Evolutionary conservation across 2,888 invertebrate genomes (phyloP).

Genomic region (Sphaerophoria rueppellii): DNA sequence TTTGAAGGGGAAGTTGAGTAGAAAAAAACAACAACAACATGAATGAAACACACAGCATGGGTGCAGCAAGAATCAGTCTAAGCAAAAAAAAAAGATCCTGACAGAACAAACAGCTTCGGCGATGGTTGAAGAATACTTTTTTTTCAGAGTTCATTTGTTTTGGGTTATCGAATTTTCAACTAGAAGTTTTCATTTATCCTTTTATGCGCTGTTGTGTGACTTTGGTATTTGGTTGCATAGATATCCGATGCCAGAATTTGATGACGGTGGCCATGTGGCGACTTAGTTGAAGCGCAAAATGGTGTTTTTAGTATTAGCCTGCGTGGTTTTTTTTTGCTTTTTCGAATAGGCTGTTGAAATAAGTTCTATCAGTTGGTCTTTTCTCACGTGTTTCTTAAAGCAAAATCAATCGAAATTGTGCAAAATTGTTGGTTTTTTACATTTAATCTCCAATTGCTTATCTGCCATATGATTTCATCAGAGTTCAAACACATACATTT

Average conservation of each 20-base stretch:
- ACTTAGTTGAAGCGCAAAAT: conserved; percentile 31
- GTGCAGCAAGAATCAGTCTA: neutral
- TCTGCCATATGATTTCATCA: too few species aligned
- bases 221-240: neutral
- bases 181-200: conserved; percentile 29
- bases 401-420: too few species aligned
- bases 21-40: conserved; percentile 16
- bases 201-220: conserved; percentile 24
- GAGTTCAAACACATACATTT: too few species aligned
- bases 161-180: conserved; percentile 58
- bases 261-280: conserved; percentile 1
- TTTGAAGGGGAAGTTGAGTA: conserved; percentile 18
- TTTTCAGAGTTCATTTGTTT: conserved; percentile 34
- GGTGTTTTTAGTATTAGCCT: too few species aligned
- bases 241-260: conserved; percentile 2
- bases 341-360: too few species aligned
- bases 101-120: neutral
- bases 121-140: conserved; percentile 15
- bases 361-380: too few species aligned
- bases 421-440: too few species aligned
- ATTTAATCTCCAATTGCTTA: too few species aligned
- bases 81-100: too few species aligned
- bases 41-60: neutral
- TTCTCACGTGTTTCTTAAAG: too few species aligned
- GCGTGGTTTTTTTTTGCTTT: too few species aligned